phyloP scores from a whole-genome alignment of 2,797 vertebrate species.

The Eleutherodactylus coqui region DNA sequence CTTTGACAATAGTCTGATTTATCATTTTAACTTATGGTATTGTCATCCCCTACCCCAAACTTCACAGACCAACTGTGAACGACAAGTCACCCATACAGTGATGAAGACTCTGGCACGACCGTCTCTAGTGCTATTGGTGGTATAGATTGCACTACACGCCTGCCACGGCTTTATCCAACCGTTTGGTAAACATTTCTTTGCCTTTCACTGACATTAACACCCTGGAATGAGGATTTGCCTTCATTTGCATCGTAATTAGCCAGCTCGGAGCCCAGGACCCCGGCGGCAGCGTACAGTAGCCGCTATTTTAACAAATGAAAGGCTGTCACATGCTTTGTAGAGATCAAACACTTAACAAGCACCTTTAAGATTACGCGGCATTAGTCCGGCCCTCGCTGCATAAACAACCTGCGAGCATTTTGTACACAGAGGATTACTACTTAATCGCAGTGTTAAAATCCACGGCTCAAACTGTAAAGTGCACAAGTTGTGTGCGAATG shows the following conservation, averaged over 20 bases:
- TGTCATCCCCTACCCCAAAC: too few species aligned
- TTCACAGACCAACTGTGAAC: too few species aligned
- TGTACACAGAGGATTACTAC: slow-evolving; percentile 53
- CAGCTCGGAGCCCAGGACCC: not conserved
- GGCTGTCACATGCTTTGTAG: slow-evolving; percentile 34
- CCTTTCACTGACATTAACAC: not conserved
- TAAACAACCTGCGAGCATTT: slow-evolving; percentile 20
- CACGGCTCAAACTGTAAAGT: not conserved
- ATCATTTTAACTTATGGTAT: too few species aligned
- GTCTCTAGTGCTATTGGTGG: not conserved
- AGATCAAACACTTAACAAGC: slow-evolving; percentile 42
- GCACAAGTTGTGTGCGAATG: too few species aligned
- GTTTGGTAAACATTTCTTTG: not conserved
- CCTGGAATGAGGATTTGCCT: slow-evolving; percentile 5
- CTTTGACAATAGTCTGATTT: too few species aligned
- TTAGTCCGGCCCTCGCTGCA: slow-evolving; percentile 18
- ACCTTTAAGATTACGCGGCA: slow-evolving; percentile 49
- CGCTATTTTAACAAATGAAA: slow-evolving; percentile 33
- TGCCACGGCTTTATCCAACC: not conserved
- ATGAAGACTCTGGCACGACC: too few species aligned
- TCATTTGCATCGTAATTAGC: slow-evolving; percentile 21
- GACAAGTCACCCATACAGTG: too few species aligned
- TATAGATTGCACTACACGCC: too few species aligned
- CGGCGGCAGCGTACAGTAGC: slow-evolving; percentile 1
- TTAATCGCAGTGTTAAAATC: slow-evolving; percentile 28